Evolutionary conservation across 2,888 invertebrate genomes (phyloP).

Genomic region (Morinoia aosen): DNA sequence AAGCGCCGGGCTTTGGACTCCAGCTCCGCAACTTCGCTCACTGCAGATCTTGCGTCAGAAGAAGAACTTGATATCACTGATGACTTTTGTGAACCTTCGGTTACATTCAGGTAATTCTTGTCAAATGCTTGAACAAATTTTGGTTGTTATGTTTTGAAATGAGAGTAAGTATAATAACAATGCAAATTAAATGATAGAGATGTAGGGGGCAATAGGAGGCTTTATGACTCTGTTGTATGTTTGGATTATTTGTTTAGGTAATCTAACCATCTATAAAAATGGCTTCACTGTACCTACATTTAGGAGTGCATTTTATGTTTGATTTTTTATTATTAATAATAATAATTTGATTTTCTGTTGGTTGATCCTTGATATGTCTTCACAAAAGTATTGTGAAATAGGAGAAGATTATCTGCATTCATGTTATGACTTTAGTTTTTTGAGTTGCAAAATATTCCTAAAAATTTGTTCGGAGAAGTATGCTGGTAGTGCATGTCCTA

Average conservation of each 20-base stretch:
- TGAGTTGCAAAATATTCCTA: too few species aligned
- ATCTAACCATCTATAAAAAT: background rate
- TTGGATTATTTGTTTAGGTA: background rate
- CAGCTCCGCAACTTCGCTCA: background rate
- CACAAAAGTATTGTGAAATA: too few species aligned
- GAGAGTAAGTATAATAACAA: background rate
- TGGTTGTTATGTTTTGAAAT: background rate
- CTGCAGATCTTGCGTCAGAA: background rate
- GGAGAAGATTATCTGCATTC: too few species aligned
- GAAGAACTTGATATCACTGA: slow-evolving; percentile 22
- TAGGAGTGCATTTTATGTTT: too few species aligned
- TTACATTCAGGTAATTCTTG: background rate
- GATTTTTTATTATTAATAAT: too few species aligned
- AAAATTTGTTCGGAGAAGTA: too few species aligned
- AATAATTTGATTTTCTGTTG: too few species aligned
- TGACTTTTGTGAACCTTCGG: background rate
- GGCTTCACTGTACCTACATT: too few species aligned
- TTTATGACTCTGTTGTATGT: background rate
- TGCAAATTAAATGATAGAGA: background rate
- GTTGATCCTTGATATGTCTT: too few species aligned
- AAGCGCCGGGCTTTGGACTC: background rate
- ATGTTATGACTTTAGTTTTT: too few species aligned
- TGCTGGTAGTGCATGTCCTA: too few species aligned
- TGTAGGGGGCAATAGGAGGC: background rate
- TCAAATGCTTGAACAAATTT: background rate